Evolutionary conservation across 2,797 vertebrate species (phyloP).

Genomic region (Ambastaia sidthimunki): DNA sequence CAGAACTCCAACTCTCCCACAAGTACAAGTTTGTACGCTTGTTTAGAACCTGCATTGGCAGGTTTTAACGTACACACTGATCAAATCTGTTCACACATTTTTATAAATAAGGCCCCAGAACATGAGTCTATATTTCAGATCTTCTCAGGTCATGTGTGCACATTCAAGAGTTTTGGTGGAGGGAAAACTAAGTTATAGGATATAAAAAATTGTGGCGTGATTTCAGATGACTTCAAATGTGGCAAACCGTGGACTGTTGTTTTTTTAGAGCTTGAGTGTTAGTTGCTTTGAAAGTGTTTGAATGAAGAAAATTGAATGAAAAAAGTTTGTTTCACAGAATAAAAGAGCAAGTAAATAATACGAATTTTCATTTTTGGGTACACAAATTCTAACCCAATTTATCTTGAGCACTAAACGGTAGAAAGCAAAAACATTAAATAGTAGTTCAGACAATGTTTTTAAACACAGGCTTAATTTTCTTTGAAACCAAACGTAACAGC

Average conservation of each 20-base stretch:
- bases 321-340: neutral
- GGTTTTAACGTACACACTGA: no score
- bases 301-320: neutral
- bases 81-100: no score
- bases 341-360: neutral
- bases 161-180: neutral
- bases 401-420: neutral
- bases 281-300: neutral
- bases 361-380: neutral
- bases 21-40: no score
- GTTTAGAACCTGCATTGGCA: no score
- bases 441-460: neutral
- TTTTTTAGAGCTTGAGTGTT: no score
- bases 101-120: no score
- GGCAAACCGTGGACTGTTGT: no score
- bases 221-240: no score
- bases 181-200: no score
- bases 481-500: neutral
- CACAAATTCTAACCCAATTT: neutral
- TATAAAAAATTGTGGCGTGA: no score
- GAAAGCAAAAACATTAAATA: neutral
- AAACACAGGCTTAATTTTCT: neutral
- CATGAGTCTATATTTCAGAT: neutral
- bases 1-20: no score
- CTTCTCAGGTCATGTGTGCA: neutral